Conservation (phyloP, 2,888 invertebrate species). For the Crepidodera aurea region DNA sequence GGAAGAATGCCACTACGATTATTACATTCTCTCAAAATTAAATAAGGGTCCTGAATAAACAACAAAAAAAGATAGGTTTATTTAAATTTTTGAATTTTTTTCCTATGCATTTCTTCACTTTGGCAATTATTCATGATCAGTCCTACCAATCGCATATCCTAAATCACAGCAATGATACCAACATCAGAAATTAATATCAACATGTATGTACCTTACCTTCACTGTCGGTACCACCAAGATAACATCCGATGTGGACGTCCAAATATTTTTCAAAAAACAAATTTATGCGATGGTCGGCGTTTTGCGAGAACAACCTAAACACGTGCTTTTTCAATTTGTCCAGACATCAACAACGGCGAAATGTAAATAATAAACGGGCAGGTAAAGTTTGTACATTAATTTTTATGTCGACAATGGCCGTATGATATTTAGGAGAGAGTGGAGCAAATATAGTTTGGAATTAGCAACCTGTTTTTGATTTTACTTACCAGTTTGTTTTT, state of each 20-base stretch:
- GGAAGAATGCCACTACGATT: too few species aligned
- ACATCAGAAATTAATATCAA: conserved; percentile 22
- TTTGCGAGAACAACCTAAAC: conserved; percentile 47
- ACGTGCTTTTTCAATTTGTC: conserved; percentile 54
- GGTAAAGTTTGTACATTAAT: conserved; percentile 48
- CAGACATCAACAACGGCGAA: conserved; percentile 40
- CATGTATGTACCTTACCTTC: conserved; percentile 6
- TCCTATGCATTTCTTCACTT: too few species aligned
- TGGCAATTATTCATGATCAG: conserved; percentile 2
- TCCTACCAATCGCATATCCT: not conserved
- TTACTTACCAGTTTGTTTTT: too few species aligned
- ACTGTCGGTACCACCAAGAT: conserved; percentile 13
- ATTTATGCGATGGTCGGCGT: conserved; percentile 45
- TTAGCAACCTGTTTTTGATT: too few species aligned
- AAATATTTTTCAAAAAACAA: conserved; percentile 24
- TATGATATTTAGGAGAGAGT: not conserved
- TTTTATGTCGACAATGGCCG: conserved; percentile 45
- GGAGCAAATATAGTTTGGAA: too few species aligned
- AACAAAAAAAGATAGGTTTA: too few species aligned
- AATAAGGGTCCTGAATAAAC: too few species aligned
- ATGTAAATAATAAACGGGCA: conserved; percentile 52
- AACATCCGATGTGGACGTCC: conserved; percentile 6
- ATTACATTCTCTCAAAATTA: too few species aligned
- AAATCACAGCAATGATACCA: conserved; percentile 14
- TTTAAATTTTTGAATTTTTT: too few species aligned